Conservation (phyloP, 92 coral and sea anemone species). For the Porites evermanni region DNA sequence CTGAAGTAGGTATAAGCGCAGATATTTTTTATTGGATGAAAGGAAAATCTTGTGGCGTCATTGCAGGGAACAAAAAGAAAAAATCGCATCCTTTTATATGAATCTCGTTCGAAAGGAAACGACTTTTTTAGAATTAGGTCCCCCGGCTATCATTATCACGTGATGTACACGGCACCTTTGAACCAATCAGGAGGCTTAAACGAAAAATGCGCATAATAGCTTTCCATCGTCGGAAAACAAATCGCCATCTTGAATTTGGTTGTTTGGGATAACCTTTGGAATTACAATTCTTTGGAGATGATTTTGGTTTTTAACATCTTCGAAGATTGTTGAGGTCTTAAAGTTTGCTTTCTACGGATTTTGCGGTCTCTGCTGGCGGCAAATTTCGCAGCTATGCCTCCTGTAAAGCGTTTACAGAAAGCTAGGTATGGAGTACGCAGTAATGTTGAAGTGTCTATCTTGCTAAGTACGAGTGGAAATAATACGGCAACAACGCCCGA, state of each 20-base stretch:
- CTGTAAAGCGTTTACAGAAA: slow-evolving; percentile 38
- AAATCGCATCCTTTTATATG: background rate
- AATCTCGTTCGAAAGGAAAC: background rate
- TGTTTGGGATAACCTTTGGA: slow-evolving; percentile 15
- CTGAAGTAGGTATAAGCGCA: background rate
- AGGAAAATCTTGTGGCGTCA: background rate
- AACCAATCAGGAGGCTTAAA: slow-evolving; percentile 37
- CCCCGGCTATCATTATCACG: slow-evolving; percentile 38
- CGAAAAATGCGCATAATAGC: slow-evolving; percentile 37
- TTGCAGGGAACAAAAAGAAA: background rate
- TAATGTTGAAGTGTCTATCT: background rate
- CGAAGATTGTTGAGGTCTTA: slow-evolving; percentile 9
- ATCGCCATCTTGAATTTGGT: slow-evolving; percentile 80
- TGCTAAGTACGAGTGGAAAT: slow-evolving; percentile 1
- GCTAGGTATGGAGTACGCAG: slow-evolving; percentile 34
- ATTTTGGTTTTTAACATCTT: slow-evolving; percentile 3
- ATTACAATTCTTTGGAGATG: slow-evolving; percentile 26
- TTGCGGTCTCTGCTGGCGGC: slow-evolving; percentile 5
- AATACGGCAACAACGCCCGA: background rate
- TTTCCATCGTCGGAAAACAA: slow-evolving; percentile 65
- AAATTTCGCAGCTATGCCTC: slow-evolving; percentile 32
- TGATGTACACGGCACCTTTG: slow-evolving; percentile 22
- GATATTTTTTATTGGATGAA: background rate
- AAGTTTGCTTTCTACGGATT: slow-evolving; percentile 10
- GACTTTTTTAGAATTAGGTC: background rate